Evolutionary conservation across 1,140 invertebrate genomes (phyloP).

Genomic region (Scylla paramamosain): DNA sequence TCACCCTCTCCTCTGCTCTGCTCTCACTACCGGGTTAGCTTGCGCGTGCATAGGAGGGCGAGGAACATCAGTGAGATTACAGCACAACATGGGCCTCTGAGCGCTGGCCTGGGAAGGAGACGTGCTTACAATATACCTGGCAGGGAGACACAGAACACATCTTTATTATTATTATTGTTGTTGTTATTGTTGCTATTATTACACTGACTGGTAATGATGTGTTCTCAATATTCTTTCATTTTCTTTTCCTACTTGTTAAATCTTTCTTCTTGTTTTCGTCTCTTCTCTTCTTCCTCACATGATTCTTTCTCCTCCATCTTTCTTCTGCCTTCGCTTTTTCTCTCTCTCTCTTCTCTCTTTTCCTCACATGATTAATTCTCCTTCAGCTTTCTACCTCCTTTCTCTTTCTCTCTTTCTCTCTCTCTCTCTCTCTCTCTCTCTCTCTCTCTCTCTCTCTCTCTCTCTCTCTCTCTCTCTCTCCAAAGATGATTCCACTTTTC

Average conservation of each 20-base stretch:
- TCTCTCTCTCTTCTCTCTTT: not conserved
- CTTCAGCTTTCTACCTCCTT: not conserved
- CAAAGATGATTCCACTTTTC: not conserved
- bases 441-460: not conserved
- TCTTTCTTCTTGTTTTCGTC: not conserved
- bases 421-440: not conserved
- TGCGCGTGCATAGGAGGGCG: no score
- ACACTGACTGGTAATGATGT: no score
- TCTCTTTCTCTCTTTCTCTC: not conserved
- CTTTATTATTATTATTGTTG: not conserved
- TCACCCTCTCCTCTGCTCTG: not conserved
- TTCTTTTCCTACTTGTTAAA: not conserved
- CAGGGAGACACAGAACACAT: not conserved
- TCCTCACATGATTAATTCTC: not conserved
- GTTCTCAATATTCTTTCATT: no score
- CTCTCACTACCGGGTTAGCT: no score
- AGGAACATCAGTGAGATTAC: no score
- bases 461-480: not conserved
- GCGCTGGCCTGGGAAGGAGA: no score
- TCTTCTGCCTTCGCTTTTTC: not conserved
- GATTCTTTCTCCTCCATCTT: not conserved
- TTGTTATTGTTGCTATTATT: not conserved
- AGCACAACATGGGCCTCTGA: no score
- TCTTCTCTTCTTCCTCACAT: not conserved
- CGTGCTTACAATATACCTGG: no score